phyloP scores from a whole-genome alignment of 2,113 vertebrate species.

The Solea solea region DNA sequence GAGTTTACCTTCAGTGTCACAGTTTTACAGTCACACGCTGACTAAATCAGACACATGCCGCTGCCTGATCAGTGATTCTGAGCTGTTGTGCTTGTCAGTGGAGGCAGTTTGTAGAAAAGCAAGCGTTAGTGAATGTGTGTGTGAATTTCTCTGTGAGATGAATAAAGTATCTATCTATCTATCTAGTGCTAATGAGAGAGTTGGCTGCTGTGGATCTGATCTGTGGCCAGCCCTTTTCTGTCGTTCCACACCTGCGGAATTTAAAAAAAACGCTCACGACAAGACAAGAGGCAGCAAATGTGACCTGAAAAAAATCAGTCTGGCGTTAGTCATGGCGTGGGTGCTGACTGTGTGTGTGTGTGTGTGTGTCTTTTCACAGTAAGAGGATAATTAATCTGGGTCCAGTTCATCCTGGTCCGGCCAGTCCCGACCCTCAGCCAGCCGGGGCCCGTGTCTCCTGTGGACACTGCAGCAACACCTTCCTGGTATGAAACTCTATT shows the following conservation, averaged over 20 bases:
- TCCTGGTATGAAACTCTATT: conserved; percentile 76
- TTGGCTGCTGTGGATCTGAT: conserved; percentile 4
- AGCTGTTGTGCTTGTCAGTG: conserved; percentile 3
- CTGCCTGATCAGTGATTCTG: conserved; percentile 30
- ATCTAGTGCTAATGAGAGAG: conserved; percentile 29
- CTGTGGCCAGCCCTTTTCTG: neutral
- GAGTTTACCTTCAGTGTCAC: neutral
- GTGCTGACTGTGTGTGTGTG: conserved; percentile 20
- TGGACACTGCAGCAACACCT: conserved; percentile 94
- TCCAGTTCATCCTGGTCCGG: conserved; percentile 89
- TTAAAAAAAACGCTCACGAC: neutral
- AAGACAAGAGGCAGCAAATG: neutral
- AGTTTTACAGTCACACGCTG: conserved; percentile 49
- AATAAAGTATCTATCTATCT: too few species aligned
- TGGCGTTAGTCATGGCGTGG: neutral
- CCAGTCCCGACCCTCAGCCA: conserved; percentile 91
- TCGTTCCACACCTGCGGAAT: neutral
- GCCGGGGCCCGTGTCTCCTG: conserved; percentile 90
- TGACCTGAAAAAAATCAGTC: neutral
- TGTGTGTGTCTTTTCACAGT: conserved; percentile 71
- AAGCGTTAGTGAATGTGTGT: too few species aligned
- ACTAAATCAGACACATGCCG: conserved; percentile 29
- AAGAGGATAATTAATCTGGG: conserved; percentile 95
- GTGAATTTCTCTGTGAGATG: too few species aligned
- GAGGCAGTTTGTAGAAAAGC: conserved; percentile 14